These are phyloP conservation scores for Drosophila anceps DNA, from an alignment of 2,888 invertebrate species.

Conservation along the genomic window DNA sequence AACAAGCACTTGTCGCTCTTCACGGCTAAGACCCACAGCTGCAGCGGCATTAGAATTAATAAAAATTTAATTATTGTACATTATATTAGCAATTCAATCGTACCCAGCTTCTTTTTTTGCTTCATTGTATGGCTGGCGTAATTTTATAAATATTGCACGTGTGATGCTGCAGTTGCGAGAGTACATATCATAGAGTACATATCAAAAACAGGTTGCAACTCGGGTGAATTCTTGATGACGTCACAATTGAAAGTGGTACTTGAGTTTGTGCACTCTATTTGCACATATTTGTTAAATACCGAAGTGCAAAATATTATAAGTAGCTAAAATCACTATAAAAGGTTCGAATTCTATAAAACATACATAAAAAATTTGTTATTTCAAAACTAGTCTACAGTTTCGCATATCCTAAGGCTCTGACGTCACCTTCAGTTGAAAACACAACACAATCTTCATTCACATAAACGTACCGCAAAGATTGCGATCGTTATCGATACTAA, in stretches of 20 bases:
- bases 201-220: constrained; percentile 14
- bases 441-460: constrained; percentile 16
- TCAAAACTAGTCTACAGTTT: background rate
- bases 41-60: background rate
- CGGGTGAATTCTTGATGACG: background rate
- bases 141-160: constrained; percentile 61
- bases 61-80: background rate
- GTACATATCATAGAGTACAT: too few species aligned
- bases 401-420: background rate
- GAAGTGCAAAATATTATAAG: background rate
- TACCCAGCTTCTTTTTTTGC: constrained; percentile 83
- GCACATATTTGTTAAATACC: background rate
- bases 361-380: background rate
- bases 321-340: background rate
- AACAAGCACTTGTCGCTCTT: constrained; percentile 95
- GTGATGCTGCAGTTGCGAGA: constrained; percentile 30
- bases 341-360: background rate
- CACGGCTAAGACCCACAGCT: constrained; percentile 88
- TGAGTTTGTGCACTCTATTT: too few species aligned
- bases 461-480: too few species aligned
- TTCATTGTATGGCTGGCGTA: constrained; percentile 69
- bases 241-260: background rate
- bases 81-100: constrained; percentile 1
- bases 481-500: constrained; percentile 21
- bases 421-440: background rate